Base-by-base conservation (phyloP, 92 coral and sea anemone genomes). In the Pocillopora grandis region DNA sequence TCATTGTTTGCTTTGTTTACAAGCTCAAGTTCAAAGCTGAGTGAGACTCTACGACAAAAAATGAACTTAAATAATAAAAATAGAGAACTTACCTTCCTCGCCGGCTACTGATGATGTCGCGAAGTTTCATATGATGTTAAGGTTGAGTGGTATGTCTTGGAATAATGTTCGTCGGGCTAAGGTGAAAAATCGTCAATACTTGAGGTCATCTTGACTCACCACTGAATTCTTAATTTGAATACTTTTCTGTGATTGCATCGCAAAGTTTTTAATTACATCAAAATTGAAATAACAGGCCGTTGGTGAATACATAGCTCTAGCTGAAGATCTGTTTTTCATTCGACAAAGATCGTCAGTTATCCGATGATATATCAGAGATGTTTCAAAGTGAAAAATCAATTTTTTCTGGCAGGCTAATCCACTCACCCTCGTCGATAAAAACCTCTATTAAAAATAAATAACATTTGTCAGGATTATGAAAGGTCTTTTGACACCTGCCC, bases 131-230 rank as follows among this genome's bases (percentile, higher is more conserved):
- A n/a, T 56, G 52, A 21, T 10, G n/a, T 21, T 10, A 5, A 57
- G 35, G 36, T 16, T 6, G 35, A n/a, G 42, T 33, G 19, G 11
- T 81, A 52, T 9, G 16, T 13, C 60, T 62, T 64, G 4, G 73
- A 33, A 17, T 55, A 42, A 42, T 42, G 52, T 62, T 17, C 33
- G 36, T 17, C 52, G 10, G 71, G 70, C 55, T 75, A 35, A 52
- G 49, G 11, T 16, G 27, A 49, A 63, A 74, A 83, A 73, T 83
- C 66, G 71, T 42, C 64, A 37, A 62, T 56, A 52, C 61, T 63
- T 83, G 86, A 83, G 80, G 86, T 83, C 86, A 83, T 83, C 57
- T 57, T 83, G 33, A 19, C 72, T 83, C 55, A 73, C 61, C 37
- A 73, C 17, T 64, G 86, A 62, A 62, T 75, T 17, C 62, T 27